Evolutionary conservation across 2,888 invertebrate genomes (phyloP).

Genomic region (Loripinus fragilis): DNA sequence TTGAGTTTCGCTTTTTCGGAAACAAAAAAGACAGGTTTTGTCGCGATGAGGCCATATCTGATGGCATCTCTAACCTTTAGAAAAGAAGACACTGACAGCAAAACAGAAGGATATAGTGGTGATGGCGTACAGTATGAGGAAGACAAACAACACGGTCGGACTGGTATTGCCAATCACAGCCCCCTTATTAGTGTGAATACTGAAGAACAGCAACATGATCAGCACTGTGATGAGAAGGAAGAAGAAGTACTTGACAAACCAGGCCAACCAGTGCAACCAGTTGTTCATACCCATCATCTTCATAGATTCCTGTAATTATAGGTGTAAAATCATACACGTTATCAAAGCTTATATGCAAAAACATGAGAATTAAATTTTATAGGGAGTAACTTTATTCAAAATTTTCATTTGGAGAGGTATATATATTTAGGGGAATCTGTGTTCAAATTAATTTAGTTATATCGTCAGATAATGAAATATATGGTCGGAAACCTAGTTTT

Average conservation of each 20-base stretch:
- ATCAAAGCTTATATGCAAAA: no score
- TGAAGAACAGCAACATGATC: constrained; percentile 82
- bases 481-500: no score
- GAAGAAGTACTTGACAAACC: constrained; percentile 91
- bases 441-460: no score
- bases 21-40: no score
- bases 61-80: constrained; percentile 88
- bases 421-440: no score
- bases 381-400: no score
- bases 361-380: no score
- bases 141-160: constrained; percentile 88
- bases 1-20: no score
- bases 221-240: constrained; percentile 87
- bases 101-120: constrained; percentile 91
- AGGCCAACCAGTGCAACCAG: constrained; percentile 93
- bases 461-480: no score
- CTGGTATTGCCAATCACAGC: constrained; percentile 89
- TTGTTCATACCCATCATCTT: constrained; percentile 95
- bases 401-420: no score
- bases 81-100: constrained; percentile 91
- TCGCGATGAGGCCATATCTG: no score
- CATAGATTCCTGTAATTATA: constrained; percentile 91
- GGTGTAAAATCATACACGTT: not conserved
- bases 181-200: constrained; percentile 68
- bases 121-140: constrained; percentile 89